Conservation (phyloP, 2,113 vertebrate genomes). For the Raphicerus campestris region DNA sequence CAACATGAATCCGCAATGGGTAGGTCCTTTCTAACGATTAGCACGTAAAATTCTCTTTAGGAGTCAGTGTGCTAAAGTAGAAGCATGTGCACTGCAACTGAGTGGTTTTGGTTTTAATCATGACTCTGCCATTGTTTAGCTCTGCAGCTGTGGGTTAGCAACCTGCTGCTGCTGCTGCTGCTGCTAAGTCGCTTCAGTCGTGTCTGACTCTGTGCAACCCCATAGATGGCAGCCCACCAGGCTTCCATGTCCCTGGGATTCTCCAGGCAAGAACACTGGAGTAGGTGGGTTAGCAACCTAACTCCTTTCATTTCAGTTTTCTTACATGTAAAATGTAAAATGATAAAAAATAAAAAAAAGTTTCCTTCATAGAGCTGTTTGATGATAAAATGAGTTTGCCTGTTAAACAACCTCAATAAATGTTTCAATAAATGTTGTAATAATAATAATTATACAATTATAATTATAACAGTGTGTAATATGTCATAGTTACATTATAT, state of each 20-base stretch:
- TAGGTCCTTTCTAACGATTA: neutral
- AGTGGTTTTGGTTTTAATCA: neutral
- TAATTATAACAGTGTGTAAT: neutral
- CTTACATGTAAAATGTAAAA: neutral
- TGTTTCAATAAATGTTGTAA: neutral
- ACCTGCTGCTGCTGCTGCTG: neutral
- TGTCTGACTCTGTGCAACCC: too few species aligned
- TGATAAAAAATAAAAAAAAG: neutral
- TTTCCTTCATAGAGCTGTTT: neutral
- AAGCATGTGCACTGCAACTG: neutral
- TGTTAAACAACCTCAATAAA: neutral
- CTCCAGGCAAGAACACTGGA: too few species aligned
- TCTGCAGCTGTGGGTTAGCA: neutral
- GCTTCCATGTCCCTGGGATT: too few species aligned
- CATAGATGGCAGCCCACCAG: too few species aligned
- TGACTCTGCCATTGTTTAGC: neutral
- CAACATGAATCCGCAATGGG: too few species aligned
- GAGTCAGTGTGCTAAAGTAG: neutral
- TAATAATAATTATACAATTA: neutral
- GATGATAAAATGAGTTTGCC: neutral
- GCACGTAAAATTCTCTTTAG: neutral
- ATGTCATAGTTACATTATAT: neutral
- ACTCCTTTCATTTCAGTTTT: neutral
- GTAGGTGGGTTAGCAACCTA: neutral
- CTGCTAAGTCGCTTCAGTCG: fast-evolving